Base-by-base conservation (phyloP, 2,888 invertebrate genomes). In the Apamea monoglypha region DNA sequence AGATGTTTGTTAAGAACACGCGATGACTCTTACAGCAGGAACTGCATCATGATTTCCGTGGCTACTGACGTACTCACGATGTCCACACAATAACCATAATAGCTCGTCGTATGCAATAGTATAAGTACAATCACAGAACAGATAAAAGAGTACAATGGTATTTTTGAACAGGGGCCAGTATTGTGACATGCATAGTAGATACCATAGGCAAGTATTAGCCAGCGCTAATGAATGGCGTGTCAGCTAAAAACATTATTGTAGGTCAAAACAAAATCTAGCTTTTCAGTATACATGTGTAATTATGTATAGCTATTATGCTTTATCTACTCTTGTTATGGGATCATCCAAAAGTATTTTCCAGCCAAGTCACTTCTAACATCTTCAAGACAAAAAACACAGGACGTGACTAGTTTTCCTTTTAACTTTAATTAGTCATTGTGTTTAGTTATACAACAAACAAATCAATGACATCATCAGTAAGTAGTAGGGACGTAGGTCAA, bases 321-420 rank as follows among this genome's bases (percentile, higher is more conserved):
- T 68, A 32, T 25, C 14, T 50, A 16, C 1, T 29, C 32, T 59
- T 66, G 21, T 1, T 16, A 36, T 44, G 6, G 59, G 44, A 14
- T 67, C 29, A 71, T n/a, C 14, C 14, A 47, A 56, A 71, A n/a
- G 36, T 63, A 56, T 63, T 56, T 40, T 47, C 2, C n/a, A 56
- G 53, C 14, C 50, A 64, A 72, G 16, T 36, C 21, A 80, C 50
- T 53, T n/a, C 21, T 59, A 56, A 64, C 8, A 32, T 36, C 25
- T 29, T 40, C 44, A 71, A 64, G 59, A 70, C 59, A 85, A 85
- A 81, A 85, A 72, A 72, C 16, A 44, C 50, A 73, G 86, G 86
- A 76, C 82, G 82, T 86, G 82, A 86, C 59, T 61, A 64, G 76
- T 81, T 75, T 85, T 76, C 53, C 70, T 82, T 80, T 80, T 32